Evolutionary conservation across 2,888 invertebrate genomes (phyloP).

Genomic region (Griposia aprilina): DNA sequence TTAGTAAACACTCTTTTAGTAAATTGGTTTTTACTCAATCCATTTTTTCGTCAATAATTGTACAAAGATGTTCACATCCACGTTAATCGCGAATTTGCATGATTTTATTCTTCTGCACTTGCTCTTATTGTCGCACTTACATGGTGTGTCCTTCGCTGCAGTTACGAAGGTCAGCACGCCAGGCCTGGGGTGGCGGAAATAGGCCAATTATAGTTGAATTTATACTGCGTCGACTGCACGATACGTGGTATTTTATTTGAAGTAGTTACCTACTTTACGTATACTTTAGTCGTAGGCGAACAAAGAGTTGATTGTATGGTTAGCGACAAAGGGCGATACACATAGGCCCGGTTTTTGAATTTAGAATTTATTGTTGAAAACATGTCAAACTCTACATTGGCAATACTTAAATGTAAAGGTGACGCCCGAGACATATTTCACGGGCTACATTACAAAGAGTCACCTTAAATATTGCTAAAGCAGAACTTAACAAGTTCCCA

Average conservation of each 20-base stretch:
- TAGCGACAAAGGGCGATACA: not conserved
- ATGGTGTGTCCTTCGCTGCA: slow-evolving; percentile 43
- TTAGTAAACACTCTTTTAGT: not conserved
- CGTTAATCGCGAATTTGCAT: not conserved
- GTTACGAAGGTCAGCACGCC: slow-evolving; percentile 43
- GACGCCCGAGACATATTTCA: too few species aligned
- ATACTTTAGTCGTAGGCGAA: not conserved
- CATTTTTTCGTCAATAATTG: not conserved
- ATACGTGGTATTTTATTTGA: slow-evolving; percentile 6
- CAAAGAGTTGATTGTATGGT: not conserved
- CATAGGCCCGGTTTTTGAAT: too few species aligned
- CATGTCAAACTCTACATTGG: too few species aligned
- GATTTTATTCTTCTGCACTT: slow-evolving; percentile 2
- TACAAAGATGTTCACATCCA: not conserved
- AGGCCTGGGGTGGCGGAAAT: slow-evolving; percentile 29
- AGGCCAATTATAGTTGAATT: slow-evolving; percentile 48
- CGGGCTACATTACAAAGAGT: too few species aligned
- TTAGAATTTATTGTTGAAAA: too few species aligned
- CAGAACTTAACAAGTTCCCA: too few species aligned
- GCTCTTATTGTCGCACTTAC: not conserved
- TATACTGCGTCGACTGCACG: slow-evolving; percentile 46
- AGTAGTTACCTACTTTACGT: not conserved
- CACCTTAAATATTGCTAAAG: too few species aligned
- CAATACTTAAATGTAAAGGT: too few species aligned
- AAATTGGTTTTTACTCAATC: not conserved